A percentile compares a stretch with the other conserved stretches of the same genome.
phyloP scores from a whole-genome alignment of 2,797 vertebrate genomes.

The Xiphophorus birchmanni region DNA sequence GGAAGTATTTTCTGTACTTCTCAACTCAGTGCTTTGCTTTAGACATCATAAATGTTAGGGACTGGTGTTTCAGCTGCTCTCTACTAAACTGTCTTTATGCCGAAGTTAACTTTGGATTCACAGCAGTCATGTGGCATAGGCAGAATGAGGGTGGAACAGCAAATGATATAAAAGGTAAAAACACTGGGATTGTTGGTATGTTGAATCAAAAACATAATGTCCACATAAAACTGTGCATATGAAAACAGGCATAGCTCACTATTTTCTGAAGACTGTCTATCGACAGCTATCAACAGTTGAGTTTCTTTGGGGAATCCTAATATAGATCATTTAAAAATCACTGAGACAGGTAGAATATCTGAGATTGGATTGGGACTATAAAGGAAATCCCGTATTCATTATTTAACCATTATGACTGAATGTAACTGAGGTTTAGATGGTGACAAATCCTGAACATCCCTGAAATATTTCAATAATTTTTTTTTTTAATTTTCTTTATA shows the following conservation, averaged over 20 bases:
- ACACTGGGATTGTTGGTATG: background rate
- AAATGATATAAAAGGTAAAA: background rate
- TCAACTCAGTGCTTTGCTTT: background rate
- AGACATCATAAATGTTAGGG: background rate
- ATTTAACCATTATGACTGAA: slow-evolving; percentile 11
- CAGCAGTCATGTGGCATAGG: background rate
- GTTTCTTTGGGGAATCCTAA: background rate
- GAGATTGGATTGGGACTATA: background rate
- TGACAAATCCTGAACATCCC: slow-evolving; percentile 17
- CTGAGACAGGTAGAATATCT: background rate
- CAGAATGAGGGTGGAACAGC: background rate
- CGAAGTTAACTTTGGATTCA: background rate
- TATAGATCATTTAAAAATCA: background rate
- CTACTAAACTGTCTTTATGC: background rate
- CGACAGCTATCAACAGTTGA: background rate
- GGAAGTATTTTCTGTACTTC: background rate
- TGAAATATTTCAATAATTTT: slow-evolving; percentile 55
- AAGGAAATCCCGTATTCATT: slow-evolving; percentile 3
- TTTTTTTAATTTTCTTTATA: background rate
- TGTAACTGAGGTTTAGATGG: slow-evolving; percentile 29
- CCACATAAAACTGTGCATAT: background rate
- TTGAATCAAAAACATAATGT: background rate
- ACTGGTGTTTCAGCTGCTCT: background rate
- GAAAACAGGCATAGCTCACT: background rate
- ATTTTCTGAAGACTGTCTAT: background rate